Base-by-base conservation (phyloP, 2,888 invertebrate species). In the Hydraecia micacea region DNA sequence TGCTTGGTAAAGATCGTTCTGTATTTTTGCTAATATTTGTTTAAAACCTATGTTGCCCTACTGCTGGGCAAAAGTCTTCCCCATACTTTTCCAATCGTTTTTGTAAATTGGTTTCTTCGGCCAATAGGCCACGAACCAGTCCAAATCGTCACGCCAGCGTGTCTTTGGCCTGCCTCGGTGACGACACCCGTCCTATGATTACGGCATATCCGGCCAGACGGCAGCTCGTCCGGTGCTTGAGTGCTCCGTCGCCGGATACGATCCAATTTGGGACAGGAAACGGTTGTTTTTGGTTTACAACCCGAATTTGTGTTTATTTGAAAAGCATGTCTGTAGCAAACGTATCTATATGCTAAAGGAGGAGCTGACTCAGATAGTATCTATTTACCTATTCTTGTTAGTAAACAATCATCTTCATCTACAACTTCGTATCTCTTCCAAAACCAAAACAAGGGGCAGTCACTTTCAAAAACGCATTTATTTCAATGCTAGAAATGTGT, bases 221-320 rank as follows among this genome's bases (percentile, higher is more conserved):
- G 42, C 32, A 21, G 32, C 36, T 46, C 60, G 32, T 69, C 79
- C 60, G 42, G 74, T 32, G 9, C 55, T 25, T 18, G 36, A 36
- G 13, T 55, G 77, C 25, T 63, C 49, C 25, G 52, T 73, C 13
- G 6, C 63, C 72, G 60, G 68, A 72, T 28, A 52, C 46, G 28
- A 74, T 81, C 25, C 70, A 66, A 73, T 70, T 62, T 49, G 66
- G 11, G n/a, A 36, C 11, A 15, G 18, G 52, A 58, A 63, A 46
- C 55, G 15, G 8, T 69, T 46, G 36, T 25, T 67, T 66, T 79
- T 62, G 46, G 28, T 79, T 67, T 28, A 55, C 21, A 67, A 36
- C n/a, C 46, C 5, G 8, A 52, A 42, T 58, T 49, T 66, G 18
- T 46, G 36, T 52, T 13, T 52, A 9, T 8, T 25, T 55, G 36